Base-by-base conservation (phyloP, 2,797 vertebrate species). In the Argyrosomus regius region DNA sequence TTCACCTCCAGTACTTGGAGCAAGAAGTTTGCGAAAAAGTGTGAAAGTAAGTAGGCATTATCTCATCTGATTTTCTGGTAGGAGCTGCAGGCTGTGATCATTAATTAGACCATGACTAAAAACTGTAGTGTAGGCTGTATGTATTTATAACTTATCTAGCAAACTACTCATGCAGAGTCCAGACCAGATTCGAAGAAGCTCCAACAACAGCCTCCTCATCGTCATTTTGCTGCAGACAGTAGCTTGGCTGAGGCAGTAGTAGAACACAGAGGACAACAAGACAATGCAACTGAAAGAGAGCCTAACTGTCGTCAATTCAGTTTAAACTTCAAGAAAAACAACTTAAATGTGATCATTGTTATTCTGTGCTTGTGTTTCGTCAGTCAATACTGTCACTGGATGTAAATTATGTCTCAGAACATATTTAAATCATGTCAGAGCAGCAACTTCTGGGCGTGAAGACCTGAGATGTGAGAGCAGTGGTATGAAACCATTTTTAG, bases 391-490 rank as follows among this genome's bases (percentile, higher is more conserved):
- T n/a, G 26, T 22, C 1, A 6, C 14, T 46, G 0, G 12, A 9
- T 64, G 5, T 26, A 8, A 64, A 22, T 58, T 13, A 2, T 6
- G 26, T 43, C 39, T n/a, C 14, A 1, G 28, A 48, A 48, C 9
- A 50, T 11, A 53, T 24, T 7, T 22, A 17, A 45, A 39, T 39
- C 3, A 60, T 26, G 20, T 39, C 1, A 20, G 9, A 35, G 31
- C 56, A 3, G n/a, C 10, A 18, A 22, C 10, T 5, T 41, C 10
- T 18, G 5, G 20, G 22, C 52, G 50, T 28, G 67, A 64, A 56
- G 39, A 13, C 20, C 52, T 56, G 3, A 5, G 46, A 26, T 28
- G 45, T 20, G 65, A 43, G 24, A 77, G 63, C 53, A 71, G 73
- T 10, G 18, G 56, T 17, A 5, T 59, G 9, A 45, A 72, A 73